Conservation (phyloP, 2,888 invertebrate genomes). For the Steinernema hermaphroditum region DNA sequence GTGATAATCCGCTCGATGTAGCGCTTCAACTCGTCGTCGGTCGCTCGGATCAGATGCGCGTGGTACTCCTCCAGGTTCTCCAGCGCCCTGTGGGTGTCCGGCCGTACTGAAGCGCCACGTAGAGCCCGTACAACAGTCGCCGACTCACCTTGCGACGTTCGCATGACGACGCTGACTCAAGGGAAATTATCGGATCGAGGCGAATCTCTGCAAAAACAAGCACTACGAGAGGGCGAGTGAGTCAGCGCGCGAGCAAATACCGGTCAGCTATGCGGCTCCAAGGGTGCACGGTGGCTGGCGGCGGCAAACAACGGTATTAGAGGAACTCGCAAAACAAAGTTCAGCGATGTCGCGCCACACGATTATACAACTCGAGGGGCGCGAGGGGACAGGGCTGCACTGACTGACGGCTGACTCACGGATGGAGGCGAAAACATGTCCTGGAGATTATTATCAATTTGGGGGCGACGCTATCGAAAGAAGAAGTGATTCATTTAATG, state of each 20-base stretch:
- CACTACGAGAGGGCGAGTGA: background rate
- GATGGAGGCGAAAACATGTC: too few species aligned
- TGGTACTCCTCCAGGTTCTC: slow-evolving; percentile 98
- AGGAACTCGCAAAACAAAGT: slow-evolving; percentile 25
- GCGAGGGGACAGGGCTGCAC: too few species aligned
- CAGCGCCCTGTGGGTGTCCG: slow-evolving; percentile 93
- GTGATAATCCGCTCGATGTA: slow-evolving; percentile 96
- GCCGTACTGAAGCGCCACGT: background rate
- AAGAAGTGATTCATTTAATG: too few species aligned
- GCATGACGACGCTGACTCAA: slow-evolving; percentile 20
- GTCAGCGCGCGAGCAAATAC: background rate
- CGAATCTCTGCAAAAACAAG: slow-evolving; percentile 22
- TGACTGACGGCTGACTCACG: too few species aligned
- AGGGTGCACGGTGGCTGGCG: slow-evolving; percentile 18
- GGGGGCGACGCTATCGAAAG: too few species aligned
- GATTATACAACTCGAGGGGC: too few species aligned
- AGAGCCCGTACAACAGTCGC: too few species aligned
- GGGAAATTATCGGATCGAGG: slow-evolving; percentile 1
- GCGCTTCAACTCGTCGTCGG: slow-evolving; percentile 89
- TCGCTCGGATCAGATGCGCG: slow-evolving; percentile 83
- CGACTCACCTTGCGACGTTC: slow-evolving; percentile 27
- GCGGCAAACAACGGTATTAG: slow-evolving; percentile 25
- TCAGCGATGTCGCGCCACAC: too few species aligned
- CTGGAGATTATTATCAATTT: too few species aligned
- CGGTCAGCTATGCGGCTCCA: background rate